These are phyloP conservation scores for Atrina japonica DNA, from an alignment of 2,888 invertebrate genomes.

Conservation along the genomic window DNA sequence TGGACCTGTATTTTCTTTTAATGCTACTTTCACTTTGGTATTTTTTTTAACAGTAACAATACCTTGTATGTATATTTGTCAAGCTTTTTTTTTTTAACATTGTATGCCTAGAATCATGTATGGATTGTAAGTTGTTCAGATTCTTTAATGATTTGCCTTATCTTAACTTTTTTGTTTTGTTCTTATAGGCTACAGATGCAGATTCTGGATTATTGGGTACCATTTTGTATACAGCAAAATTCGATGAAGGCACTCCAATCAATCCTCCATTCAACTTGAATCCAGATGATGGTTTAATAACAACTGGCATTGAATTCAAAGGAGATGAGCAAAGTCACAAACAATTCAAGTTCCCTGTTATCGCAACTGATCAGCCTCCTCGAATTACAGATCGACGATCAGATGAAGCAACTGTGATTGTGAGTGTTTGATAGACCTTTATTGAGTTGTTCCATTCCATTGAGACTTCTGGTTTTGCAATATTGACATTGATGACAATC, in stretches of 20 bases:
- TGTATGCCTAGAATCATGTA: too few species aligned
- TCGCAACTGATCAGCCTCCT: slow-evolving; percentile 59
- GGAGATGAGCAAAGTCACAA: slow-evolving; percentile 13
- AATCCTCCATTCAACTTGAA: slow-evolving; percentile 45
- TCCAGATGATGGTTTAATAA: slow-evolving; percentile 38
- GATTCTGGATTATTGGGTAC: slow-evolving; percentile 92
- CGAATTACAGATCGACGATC: slow-evolving; percentile 37
- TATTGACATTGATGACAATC: too few species aligned
- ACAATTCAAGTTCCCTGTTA: slow-evolving; percentile 50
- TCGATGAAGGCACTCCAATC: slow-evolving; percentile 27
- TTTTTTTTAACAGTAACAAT: too few species aligned
- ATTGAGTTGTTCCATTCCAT: too few species aligned
- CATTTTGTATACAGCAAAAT: slow-evolving; percentile 55
- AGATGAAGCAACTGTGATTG: slow-evolving; percentile 55
- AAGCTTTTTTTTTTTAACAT: too few species aligned
- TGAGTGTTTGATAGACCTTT: slow-evolving; percentile 42
- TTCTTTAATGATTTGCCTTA: background rate
- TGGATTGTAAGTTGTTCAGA: too few species aligned
- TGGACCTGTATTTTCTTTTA: too few species aligned
- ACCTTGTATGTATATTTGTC: too few species aligned
- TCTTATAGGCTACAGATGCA: slow-evolving; percentile 88
- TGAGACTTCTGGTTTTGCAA: too few species aligned
- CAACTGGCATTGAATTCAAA: slow-evolving; percentile 39
- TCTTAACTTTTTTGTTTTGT: background rate
- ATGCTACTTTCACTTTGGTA: too few species aligned